phyloP scores from a whole-genome alignment of 2,113 vertebrate genomes.

The Alouatta palliata region DNA sequence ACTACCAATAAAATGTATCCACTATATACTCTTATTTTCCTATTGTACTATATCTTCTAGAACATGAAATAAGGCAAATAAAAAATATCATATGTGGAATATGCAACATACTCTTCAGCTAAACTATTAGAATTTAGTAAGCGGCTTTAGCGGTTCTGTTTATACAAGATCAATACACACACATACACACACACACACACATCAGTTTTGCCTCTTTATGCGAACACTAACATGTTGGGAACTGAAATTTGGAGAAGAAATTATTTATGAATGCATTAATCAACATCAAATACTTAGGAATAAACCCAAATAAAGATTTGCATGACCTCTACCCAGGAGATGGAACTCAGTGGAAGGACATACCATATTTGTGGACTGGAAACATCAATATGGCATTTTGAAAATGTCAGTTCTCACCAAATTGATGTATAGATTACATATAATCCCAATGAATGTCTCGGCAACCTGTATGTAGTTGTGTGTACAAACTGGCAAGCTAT shows the following conservation, averaged over 20 bases:
- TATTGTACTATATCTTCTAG: neutral
- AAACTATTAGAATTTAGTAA: neutral
- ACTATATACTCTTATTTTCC: neutral
- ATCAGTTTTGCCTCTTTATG: neutral
- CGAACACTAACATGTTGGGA: neutral
- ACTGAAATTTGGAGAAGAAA: neutral
- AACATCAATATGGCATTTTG: neutral
- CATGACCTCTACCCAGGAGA: neutral
- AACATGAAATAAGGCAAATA: neutral
- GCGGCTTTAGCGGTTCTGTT: neutral
- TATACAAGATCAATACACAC: neutral
- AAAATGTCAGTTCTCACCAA: neutral
- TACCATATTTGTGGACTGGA: neutral
- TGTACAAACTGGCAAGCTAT: neutral
- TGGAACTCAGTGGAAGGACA: neutral
- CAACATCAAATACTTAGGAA: neutral
- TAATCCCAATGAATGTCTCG: neutral
- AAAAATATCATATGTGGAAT: neutral
- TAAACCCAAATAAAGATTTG: neutral
- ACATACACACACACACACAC: too few relatives aligned
- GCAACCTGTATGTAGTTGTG: neutral
- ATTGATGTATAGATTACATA: neutral
- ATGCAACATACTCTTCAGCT: neutral
- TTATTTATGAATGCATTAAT: neutral
- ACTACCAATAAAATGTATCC: neutral